These are phyloP conservation scores for Trochalopteron elliotii DNA, from an alignment of 2,113 vertebrate genomes.

Conservation along the genomic window DNA sequence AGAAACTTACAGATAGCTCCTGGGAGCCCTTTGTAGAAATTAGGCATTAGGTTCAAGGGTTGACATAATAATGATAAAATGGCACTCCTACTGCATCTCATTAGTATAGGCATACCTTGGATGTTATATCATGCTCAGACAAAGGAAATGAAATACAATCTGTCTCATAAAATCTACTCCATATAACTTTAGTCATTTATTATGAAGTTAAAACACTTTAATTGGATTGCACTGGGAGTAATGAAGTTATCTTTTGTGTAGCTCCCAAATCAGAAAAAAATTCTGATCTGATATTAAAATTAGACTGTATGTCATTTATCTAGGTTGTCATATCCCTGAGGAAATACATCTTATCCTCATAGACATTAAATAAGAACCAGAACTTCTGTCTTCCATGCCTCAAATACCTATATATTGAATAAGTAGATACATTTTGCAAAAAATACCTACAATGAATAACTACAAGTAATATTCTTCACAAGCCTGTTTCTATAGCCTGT, in stretches of 20 bases:
- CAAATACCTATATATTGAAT: neutral
- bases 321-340: neutral
- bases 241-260: neutral
- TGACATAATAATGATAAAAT: neutral
- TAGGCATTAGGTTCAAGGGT: neutral
- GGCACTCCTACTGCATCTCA: neutral
- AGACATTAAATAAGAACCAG: neutral
- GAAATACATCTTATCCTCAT: neutral
- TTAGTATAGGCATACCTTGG: neutral
- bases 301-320: neutral
- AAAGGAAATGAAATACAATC: neutral
- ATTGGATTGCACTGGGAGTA: neutral
- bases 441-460: neutral
- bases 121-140: neutral
- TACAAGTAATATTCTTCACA: neutral
- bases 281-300: neutral
- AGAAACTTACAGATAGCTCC: neutral
- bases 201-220: neutral
- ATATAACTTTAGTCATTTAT: neutral
- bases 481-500: neutral
- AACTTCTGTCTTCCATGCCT: neutral
- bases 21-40: neutral
- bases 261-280: neutral
- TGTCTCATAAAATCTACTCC: neutral
- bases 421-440: neutral